Evolutionary conservation across 37 sponge, comb jelly and placozoan genomes (phyloP), one percentile per base, ranked within the genome.

Genomic region (Mnemiopsis leidyi): DNA sequence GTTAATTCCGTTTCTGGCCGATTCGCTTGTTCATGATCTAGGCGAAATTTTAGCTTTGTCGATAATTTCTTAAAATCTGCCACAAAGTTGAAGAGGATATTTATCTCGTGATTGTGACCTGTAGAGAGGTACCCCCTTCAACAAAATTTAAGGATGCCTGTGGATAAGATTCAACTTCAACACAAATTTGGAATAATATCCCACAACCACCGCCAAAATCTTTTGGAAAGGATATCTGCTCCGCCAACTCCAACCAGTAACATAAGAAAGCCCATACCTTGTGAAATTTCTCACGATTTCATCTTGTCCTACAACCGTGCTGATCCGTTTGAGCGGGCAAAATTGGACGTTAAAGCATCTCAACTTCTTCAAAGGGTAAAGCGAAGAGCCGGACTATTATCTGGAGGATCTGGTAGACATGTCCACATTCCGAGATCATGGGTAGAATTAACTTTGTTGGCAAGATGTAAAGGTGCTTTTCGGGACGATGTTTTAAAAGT

Each of bases 131-230:
- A n/a, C n/a, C n/a, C n/a, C n/a, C n/a, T n/a, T n/a, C n/a, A n/a
- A n/a, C n/a, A n/a, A n/a, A n/a, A n/a, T n/a, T n/a, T n/a, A n/a
- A n/a, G n/a, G n/a, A 85, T 85, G 90, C 90, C 90, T 85, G 90
- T 85, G 32, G 90, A 85, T 61, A 85, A 85, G 48, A 40, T 85
- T 2, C 33, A 33, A 37, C 38, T 85, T 38, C 90, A 85, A 61
- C 90, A 85, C 35, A 85, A 85, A 26, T 85, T 85, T 40, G 90
- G 90, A 5, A 85, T 85, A 16, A 85, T 85, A 38, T 85, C 90
- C 39, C 90, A 85, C 61, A 85, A 85, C 25, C 90, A 85, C 25
- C 90, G 90, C 7, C 90, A 85, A 85, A 85, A 39, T 40, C 30
- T 85, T 0, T 85, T 85, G 24, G 90, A 85, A 0, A 39, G 90